Evolutionary conservation across 2,888 invertebrate species (phyloP).

Genomic region (Baronia brevicornis): DNA sequence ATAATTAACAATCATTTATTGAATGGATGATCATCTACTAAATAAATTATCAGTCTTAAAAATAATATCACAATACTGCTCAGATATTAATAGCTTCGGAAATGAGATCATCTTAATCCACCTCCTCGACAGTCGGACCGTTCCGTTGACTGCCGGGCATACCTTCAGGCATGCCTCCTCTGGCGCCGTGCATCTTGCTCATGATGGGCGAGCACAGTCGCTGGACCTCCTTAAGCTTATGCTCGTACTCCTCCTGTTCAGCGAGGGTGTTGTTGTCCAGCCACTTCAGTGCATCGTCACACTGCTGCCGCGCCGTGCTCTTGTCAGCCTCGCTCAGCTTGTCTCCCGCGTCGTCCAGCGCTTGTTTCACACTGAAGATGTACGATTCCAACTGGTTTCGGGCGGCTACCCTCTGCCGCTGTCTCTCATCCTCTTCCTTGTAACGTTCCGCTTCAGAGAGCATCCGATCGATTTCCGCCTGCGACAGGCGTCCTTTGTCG

Average conservation of each 20-base stretch:
- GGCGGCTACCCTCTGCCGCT: constrained; percentile 78
- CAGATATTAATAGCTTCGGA: neutral
- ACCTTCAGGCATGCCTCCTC: constrained; percentile 25
- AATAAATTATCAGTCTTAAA: constrained; percentile 9
- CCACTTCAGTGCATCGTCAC: constrained; percentile 80
- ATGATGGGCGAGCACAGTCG: constrained; percentile 73
- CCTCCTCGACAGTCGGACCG: constrained; percentile 12
- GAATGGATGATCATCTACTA: neutral
- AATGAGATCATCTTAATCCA: constrained; percentile 5
- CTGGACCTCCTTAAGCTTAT: constrained; percentile 76
- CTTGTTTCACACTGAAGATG: constrained; percentile 81
- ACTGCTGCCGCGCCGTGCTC: constrained; percentile 64
- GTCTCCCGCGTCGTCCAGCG: constrained; percentile 76
- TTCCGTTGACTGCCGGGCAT: constrained; percentile 1
- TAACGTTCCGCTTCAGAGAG: constrained; percentile 83
- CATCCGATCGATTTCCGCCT: constrained; percentile 89
- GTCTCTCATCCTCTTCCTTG: constrained; percentile 82
- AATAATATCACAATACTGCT: neutral
- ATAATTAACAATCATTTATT: neutral
- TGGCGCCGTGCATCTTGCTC: constrained; percentile 76
- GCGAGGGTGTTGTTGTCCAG: constrained; percentile 80
- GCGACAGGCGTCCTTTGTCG: constrained; percentile 86
- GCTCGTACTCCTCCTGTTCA: constrained; percentile 79
- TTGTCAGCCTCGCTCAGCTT: constrained; percentile 80
- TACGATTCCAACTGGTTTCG: constrained; percentile 85